These are phyloP conservation scores for Apodemia duryi DNA, from an alignment of 2,888 invertebrate genomes.

Conservation along the genomic window DNA sequence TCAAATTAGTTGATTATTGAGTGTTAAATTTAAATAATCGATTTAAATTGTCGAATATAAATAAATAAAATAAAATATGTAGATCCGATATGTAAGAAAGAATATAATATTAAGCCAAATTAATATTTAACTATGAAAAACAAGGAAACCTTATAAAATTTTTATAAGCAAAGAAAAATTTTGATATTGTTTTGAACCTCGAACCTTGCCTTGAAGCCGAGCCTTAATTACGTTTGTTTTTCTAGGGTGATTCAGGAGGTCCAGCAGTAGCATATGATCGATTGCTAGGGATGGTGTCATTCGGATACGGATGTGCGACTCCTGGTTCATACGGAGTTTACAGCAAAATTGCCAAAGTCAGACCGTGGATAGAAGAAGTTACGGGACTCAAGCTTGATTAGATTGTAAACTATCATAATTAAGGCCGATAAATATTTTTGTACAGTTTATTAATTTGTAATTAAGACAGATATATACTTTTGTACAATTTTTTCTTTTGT, in stretches of 20 bases:
- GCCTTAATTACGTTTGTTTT: constrained; percentile 21
- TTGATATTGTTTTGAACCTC: too few relatives aligned
- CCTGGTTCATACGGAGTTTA: constrained; percentile 68
- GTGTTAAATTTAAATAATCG: too few relatives aligned
- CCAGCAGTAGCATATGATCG: constrained; percentile 60
- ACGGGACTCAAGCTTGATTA: constrained; percentile 54
- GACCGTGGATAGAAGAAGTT: constrained; percentile 56
- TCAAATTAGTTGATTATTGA: too few relatives aligned
- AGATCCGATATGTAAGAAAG: too few relatives aligned
- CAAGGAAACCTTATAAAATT: too few relatives aligned
- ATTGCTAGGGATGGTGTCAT: constrained; percentile 67
- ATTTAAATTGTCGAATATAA: too few relatives aligned
- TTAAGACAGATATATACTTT: background rate
- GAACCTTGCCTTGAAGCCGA: too few relatives aligned
- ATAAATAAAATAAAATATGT: too few relatives aligned
- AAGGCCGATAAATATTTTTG: background rate
- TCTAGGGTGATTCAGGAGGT: constrained; percentile 72
- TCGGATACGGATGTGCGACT: constrained; percentile 71
- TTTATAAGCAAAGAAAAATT: too few relatives aligned
- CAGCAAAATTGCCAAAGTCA: constrained; percentile 65
- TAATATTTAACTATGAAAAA: too few relatives aligned
- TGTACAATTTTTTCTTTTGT: background rate
- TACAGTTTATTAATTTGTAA: background rate
- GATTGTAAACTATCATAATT: constrained; percentile 9
- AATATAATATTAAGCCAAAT: too few relatives aligned